Evolutionary conservation across 2,113 vertebrate species (phyloP).

Genomic region (Neotragus pygmaeus): DNA sequence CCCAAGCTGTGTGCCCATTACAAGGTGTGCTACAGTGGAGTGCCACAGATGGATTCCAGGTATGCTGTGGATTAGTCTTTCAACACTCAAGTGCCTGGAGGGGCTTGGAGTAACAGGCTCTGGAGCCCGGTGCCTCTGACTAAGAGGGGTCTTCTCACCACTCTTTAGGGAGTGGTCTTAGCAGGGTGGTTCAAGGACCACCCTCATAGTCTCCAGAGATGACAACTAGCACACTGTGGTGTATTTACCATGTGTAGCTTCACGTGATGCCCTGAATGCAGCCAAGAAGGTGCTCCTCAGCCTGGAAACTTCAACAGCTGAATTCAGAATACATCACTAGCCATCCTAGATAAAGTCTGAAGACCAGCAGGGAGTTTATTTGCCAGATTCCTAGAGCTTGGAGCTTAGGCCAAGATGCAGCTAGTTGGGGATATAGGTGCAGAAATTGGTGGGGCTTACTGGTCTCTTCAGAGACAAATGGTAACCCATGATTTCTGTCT

Average conservation of each 20-base stretch:
- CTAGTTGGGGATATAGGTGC: neutral
- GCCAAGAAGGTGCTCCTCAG: neutral
- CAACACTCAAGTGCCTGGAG: neutral
- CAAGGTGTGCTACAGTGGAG: neutral
- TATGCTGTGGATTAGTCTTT: neutral
- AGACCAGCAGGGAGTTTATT: neutral
- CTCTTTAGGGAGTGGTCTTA: neutral
- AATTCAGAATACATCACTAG: neutral
- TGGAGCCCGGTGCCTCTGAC: neutral
- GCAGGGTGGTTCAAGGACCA: neutral
- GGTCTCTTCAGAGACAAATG: neutral
- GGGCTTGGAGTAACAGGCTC: neutral
- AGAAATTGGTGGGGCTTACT: neutral
- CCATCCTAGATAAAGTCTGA: neutral
- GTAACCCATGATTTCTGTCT: neutral
- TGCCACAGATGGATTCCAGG: too few relatives aligned
- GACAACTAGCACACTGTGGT: fast-evolving
- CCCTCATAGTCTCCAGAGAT: neutral
- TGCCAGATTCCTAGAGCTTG: neutral
- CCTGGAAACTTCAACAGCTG: too few relatives aligned
- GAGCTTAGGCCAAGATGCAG: neutral
- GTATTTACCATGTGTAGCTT: neutral
- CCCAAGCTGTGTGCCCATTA: fast-evolving
- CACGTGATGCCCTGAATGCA: neutral
- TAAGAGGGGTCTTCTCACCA: neutral